Evolutionary conservation across 1,140 invertebrate species (phyloP), one percentile per base, ranked within the genome.

Genomic region (Olivierus martensii): DNA sequence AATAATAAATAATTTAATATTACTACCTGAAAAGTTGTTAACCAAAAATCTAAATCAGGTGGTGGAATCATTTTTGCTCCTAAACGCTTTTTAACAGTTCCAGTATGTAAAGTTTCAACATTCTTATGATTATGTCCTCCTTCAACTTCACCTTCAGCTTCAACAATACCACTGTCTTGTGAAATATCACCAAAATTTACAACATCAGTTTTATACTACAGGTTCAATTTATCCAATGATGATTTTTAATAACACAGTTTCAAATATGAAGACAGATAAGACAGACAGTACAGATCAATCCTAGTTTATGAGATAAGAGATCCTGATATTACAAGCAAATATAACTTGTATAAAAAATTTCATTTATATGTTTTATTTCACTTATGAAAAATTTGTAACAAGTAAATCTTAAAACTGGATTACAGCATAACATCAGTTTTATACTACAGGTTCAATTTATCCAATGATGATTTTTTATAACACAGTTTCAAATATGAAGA

Each of bases 61-160:
- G 84, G 84, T 47, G 84, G 83, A 72, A 84, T 82, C 60, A 83
- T 81, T 69, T 82, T 82, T 4, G 83, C 82, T 17, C 82, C 80
- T 61, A 86, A 83, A 18, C 65, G 58, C 45, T 65, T 61, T 18
- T 58, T 57, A 28, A 37, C 46, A 22, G n/a, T 41, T 17, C 35
- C 28, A 42, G 38, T 22, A 14, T 18, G 38, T 35, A 28, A 9
- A 28, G 19, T 53, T 28, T 46, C 52, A 38, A 28, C 9, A 42
- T 43, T 41, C 14, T 43, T 22, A n/a, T 38, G 14, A 44, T 44
- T 51, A 12, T 34, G 50, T 15, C 28, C 50, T 11, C 38, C 49
- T n/a, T 18, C 18, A 9, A 17, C 28, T 45, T 51, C 50, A 5
- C 14, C 17, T 41, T 45, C 50, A 15, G 15, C 9, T 3, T 28